These are phyloP conservation scores for Nothobranchius kuhntae DNA, from an alignment of 2,113 vertebrate species.

Conservation along the genomic window DNA sequence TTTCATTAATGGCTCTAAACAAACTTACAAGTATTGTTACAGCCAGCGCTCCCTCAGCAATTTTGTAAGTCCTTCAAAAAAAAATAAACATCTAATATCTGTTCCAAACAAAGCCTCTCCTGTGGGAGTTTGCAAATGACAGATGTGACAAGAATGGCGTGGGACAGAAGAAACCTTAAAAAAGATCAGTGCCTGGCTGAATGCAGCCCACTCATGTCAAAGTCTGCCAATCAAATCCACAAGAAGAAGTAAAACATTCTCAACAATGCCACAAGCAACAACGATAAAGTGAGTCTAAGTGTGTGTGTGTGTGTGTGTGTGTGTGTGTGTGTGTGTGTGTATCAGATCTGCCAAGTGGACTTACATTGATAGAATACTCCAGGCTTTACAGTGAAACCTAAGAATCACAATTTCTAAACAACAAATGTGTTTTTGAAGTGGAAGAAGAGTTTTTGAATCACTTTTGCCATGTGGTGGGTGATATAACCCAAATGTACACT, in stretches of 20 bases:
- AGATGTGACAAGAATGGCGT: constrained; percentile 73
- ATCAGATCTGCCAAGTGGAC: constrained; percentile 41
- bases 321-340: background rate
- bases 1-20: constrained; percentile 31
- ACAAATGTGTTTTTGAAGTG: background rate
- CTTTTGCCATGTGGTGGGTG: no score
- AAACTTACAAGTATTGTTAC: constrained; percentile 40
- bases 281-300: constrained; percentile 7
- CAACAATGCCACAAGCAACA: constrained; percentile 18
- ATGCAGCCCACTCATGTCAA: constrained; percentile 71
- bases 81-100: constrained; percentile 37
- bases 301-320: background rate
- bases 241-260: constrained; percentile 19
- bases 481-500: no score
- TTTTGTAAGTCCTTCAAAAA: constrained; percentile 57
- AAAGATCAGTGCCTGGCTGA: constrained; percentile 70
- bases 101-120: constrained; percentile 73
- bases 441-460: constrained; percentile 2
- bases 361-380: background rate
- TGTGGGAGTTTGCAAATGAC: constrained; percentile 74
- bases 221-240: constrained; percentile 62
- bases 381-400: constrained; percentile 26
- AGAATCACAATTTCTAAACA: constrained; percentile 28
- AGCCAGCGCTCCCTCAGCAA: constrained; percentile 32
- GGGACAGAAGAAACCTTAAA: constrained; percentile 71